Evolutionary conservation across 2,888 invertebrate genomes (phyloP).

Genomic region (Epistrophe grossulariae): DNA sequence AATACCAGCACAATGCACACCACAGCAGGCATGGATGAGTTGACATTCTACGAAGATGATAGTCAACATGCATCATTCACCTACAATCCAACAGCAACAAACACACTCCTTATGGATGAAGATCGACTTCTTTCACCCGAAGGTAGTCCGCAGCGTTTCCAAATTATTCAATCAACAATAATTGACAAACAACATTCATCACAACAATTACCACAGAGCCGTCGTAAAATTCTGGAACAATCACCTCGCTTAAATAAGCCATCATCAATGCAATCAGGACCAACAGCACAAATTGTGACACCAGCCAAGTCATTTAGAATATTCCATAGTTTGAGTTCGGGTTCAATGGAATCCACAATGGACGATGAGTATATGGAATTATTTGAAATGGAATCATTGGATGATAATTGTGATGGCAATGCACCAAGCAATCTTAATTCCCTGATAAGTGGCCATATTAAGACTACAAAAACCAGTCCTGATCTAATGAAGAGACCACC

Average conservation of each 20-base stretch:
- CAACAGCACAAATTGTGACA: conserved; percentile 63
- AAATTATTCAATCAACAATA: conserved; percentile 77
- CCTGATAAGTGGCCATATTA: conserved; percentile 86
- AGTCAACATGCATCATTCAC: conserved; percentile 77
- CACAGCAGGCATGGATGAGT: conserved; percentile 80
- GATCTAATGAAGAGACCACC: conserved; percentile 83
- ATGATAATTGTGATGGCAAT: conserved; percentile 82
- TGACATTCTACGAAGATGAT: conserved; percentile 82
- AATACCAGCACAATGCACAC: conserved; percentile 77
- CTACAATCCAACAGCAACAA: conserved; percentile 76
- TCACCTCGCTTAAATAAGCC: conserved; percentile 73
- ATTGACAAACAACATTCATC: conserved; percentile 71
- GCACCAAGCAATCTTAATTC: conserved; percentile 86
- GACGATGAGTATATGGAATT: conserved; percentile 87
- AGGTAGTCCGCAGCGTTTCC: conserved; percentile 82
- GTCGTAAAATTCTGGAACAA: conserved; percentile 72
- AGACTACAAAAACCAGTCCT: conserved; percentile 81
- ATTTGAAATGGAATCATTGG: conserved; percentile 86
- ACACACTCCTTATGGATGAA: conserved; percentile 77
- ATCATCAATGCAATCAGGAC: conserved; percentile 77
- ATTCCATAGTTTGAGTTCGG: conserved; percentile 85
- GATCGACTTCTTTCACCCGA: conserved; percentile 81
- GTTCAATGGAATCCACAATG: conserved; percentile 86
- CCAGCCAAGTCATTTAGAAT: conserved; percentile 82
- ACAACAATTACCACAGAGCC: conserved; percentile 57